Base-by-base conservation (phyloP, 2,888 invertebrate species). In the Himalopsyche tibetana region DNA sequence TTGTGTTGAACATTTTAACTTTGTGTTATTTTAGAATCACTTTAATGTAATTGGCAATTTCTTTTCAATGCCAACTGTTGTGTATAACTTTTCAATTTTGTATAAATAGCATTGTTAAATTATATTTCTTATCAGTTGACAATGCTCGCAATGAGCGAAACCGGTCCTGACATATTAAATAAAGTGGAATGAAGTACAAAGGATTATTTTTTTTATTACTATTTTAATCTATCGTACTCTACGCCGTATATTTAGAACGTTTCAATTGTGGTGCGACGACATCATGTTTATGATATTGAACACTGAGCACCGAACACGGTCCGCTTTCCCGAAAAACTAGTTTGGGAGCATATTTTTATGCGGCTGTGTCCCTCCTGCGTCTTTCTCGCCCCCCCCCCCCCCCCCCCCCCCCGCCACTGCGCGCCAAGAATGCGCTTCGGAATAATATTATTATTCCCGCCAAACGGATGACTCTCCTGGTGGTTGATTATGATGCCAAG, bases 221-320 rank as follows among this genome's bases (percentile, higher is more conserved):
- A 51, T 51, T 51, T 51, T 15, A 51, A 3, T 51, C 15, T 51
- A 51, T 51, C 51, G 3, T 15, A 12, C 15, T 51, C 51, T 51
- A 51, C 51, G 51, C 51, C 51, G 51, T 51, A 15, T 51, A 51
- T 51, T 51, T 51, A 15, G 51, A 51, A 74, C 74, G 38, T 15
- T 36, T 36, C 36, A 36, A 36, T 74, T 28, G 28, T 19, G 69
- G 84, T 83, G 86, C 56, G 84, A 74, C 87, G 80, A 82, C 84
- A 74, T 86, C 88, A 86, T 89, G 87, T 89, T 88, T 88, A 89
- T 88, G 87, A 88, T 89, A 89, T 85, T 88, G 86, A 84, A 84
- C 85, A 84, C 82, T 82, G 84, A 86, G 80, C 56, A 55, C 80
- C 80, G 80, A 80, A 80, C 86, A 82, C 79, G 85, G 82, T 56